Evolutionary conservation across 1,140 invertebrate species (phyloP).

Genomic region (Drusus annulatus): DNA sequence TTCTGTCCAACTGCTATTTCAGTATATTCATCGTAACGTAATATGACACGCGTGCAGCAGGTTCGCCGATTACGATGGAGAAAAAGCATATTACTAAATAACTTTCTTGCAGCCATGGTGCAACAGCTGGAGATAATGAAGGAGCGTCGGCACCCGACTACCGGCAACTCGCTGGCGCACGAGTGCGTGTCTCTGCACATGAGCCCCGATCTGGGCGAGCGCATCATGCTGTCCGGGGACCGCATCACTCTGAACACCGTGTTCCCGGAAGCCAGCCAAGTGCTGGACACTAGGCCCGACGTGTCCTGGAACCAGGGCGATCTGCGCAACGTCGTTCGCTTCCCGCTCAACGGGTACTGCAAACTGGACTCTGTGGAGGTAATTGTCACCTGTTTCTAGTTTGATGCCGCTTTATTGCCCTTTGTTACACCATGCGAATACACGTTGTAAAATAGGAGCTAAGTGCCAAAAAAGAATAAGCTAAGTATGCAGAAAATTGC

Average conservation of each 20-base stretch:
- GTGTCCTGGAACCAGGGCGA: slow-evolving; percentile 90
- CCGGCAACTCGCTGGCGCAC: slow-evolving; percentile 70
- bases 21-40: too few species aligned
- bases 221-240: slow-evolving; percentile 89
- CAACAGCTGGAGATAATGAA: slow-evolving; percentile 81
- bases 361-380: slow-evolving; percentile 82
- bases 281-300: slow-evolving; percentile 84
- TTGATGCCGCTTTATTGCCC: too few species aligned
- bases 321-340: slow-evolving; percentile 88
- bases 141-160: slow-evolving; percentile 46
- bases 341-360: slow-evolving; percentile 93
- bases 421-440: too few species aligned
- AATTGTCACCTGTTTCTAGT: too few species aligned
- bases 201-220: slow-evolving; percentile 89
- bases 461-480: too few species aligned
- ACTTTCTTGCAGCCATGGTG: slow-evolving; percentile 77
- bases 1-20: too few species aligned
- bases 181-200: slow-evolving; percentile 91
- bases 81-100: background rate
- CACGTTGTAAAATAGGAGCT: too few species aligned
- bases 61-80: too few species aligned
- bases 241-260: slow-evolving; percentile 80
- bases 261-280: slow-evolving; percentile 91
- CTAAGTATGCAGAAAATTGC: too few species aligned
- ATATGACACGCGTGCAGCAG: too few species aligned